A percentile compares a stretch with the other conserved stretches of the same genome.
Conservation (phyloP, 2,113 vertebrate genomes). For the Callopanchax toddi region DNA sequence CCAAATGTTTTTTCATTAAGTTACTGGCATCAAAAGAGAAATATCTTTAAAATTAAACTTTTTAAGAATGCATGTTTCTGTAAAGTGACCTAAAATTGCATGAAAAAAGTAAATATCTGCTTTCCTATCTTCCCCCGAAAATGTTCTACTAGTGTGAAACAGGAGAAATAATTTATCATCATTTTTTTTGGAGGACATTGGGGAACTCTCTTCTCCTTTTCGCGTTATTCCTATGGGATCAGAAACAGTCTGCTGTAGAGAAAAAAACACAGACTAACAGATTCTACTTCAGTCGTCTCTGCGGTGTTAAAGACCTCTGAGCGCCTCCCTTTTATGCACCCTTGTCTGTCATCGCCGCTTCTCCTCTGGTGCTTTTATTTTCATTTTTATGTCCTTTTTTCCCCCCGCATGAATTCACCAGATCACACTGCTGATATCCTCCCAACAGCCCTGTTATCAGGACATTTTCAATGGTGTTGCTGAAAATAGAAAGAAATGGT, state of each 20-base stretch:
- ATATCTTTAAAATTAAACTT: neutral
- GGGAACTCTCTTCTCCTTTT: constrained; percentile 11
- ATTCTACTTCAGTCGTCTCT: constrained; percentile 35
- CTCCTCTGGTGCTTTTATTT: constrained; percentile 45
- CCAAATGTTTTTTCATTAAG: too few relatives aligned
- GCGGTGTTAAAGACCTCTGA: constrained; percentile 29
- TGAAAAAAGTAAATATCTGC: neutral
- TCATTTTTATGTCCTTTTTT: constrained; percentile 37
- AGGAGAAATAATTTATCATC: neutral
- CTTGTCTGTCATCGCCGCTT: constrained; percentile 52
- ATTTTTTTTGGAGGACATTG: constrained; percentile 4
- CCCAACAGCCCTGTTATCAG: constrained; percentile 44
- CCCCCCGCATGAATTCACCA: constrained; percentile 44
- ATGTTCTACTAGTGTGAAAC: neutral
- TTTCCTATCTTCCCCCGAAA: neutral
- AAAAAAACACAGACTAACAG: constrained; percentile 14
- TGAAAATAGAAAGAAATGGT: constrained; percentile 50
- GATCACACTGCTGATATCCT: constrained; percentile 50
- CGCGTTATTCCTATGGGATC: constrained; percentile 23
- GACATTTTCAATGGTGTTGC: constrained; percentile 37
- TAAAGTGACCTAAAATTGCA: neutral
- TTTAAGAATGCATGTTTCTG: too few relatives aligned
- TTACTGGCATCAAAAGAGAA: too few relatives aligned
- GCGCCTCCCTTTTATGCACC: constrained; percentile 35
- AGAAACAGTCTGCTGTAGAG: constrained; percentile 15